Evolutionary conservation across 2,888 invertebrate species (phyloP).

Genomic region (Philereme transversata): DNA sequence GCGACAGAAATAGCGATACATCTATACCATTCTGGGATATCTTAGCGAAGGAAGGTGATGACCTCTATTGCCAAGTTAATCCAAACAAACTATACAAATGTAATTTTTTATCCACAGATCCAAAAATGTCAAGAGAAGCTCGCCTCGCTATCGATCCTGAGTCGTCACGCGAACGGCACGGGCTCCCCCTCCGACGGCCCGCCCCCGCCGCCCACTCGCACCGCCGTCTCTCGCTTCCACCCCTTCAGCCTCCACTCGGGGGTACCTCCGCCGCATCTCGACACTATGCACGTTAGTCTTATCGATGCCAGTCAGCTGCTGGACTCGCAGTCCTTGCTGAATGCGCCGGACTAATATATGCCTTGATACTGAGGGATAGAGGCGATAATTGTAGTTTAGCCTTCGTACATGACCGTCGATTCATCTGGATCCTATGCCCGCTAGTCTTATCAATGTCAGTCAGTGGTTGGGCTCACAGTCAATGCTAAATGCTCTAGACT

Average conservation of each 20-base stretch:
- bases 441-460: conserved; percentile 56
- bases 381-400: background rate
- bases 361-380: background rate
- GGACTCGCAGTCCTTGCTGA: conserved; percentile 88
- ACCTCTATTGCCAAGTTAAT: too few relatives aligned
- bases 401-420: too few relatives aligned
- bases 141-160: conserved; percentile 62
- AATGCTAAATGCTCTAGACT: conserved; percentile 84
- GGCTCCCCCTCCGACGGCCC: conserved; percentile 37
- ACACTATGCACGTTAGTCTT: conserved; percentile 84
- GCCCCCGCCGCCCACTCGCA: conserved; percentile 16
- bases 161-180: conserved; percentile 58
- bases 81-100: too few relatives aligned
- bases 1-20: too few relatives aligned
- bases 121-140: conserved; percentile 67
- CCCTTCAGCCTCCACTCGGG: conserved; percentile 66
- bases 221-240: conserved; percentile 67
- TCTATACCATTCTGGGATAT: too few relatives aligned
- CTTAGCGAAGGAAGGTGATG: too few relatives aligned
- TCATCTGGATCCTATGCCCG: conserved; percentile 56
- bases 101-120: conserved; percentile 52
- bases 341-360: conserved; percentile 81
- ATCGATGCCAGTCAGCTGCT: conserved; percentile 85
- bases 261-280: conserved; percentile 45
- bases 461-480: conserved; percentile 85